phyloP scores from a whole-genome alignment of 2,113 vertebrate species.

The Condylura cristata region DNA sequence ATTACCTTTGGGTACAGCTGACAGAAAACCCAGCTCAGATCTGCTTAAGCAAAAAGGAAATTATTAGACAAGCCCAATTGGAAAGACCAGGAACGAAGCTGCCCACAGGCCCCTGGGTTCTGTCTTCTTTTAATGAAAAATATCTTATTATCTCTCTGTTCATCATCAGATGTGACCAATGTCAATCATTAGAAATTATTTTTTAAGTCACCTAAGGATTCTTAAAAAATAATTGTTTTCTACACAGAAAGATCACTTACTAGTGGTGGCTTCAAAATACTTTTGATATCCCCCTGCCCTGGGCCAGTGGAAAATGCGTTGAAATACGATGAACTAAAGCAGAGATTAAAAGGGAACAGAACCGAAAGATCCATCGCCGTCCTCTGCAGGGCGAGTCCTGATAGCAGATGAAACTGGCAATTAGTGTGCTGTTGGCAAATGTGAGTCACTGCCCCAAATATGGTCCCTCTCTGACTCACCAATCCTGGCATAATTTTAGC shows the following conservation, averaged over 20 bases:
- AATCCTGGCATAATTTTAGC: not conserved
- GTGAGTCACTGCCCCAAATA: not conserved
- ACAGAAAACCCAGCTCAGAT: constrained; percentile 27
- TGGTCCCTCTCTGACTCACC: not conserved
- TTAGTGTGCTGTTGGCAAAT: not conserved
- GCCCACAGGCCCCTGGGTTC: not conserved
- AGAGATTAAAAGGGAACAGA: not conserved
- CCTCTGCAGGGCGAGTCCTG: not conserved
- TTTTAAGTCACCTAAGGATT: not conserved
- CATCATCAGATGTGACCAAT: not conserved
- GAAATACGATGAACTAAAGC: too few species aligned
- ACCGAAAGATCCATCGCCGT: not conserved
- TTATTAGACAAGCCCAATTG: not conserved
- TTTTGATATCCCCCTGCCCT: not conserved
- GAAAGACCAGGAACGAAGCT: not conserved
- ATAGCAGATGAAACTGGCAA: not conserved
- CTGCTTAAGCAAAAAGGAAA: constrained; percentile 12
- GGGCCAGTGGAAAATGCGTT: not conserved
- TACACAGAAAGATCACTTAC: not conserved
- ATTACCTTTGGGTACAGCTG: not conserved
- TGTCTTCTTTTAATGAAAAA: not conserved
- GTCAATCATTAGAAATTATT: not conserved
- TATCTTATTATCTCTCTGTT: not conserved
- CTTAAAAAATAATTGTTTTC: not conserved
- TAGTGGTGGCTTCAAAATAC: not conserved